A percentile compares a stretch with the other conserved stretches of the same genome.
Conservation (phyloP, 2,888 invertebrate genomes). For the Julus scanicus region DNA sequence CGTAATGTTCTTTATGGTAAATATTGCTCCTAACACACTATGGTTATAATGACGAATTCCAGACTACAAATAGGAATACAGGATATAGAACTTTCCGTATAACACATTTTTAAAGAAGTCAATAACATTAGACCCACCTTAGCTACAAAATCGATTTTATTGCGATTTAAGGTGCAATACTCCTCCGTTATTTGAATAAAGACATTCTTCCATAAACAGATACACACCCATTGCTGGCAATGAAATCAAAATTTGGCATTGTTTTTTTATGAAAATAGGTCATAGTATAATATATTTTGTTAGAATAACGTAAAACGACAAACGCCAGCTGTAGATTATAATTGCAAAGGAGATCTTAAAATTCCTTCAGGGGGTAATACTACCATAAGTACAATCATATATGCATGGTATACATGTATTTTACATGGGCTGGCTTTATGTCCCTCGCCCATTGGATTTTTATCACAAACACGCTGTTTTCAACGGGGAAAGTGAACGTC, state of each 20-base stretch:
- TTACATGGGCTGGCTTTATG: neutral
- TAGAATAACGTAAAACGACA: neutral
- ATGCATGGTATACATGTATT: neutral
- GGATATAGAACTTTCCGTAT: neutral
- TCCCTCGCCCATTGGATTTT: constrained; percentile 41
- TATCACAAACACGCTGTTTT: constrained; percentile 43
- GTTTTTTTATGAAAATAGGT: constrained; percentile 44
- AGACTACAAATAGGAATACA: neutral
- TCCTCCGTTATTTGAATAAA: neutral
- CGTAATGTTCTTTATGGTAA: no score
- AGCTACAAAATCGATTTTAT: neutral
- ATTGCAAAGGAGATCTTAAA: constrained; percentile 15
- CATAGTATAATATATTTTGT: constrained; percentile 44
- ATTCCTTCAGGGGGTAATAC: constrained; percentile 1
- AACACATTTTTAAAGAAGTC: neutral
- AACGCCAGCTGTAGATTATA: neutral
- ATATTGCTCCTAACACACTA: no score
- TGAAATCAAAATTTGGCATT: constrained; percentile 46
- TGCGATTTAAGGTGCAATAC: constrained; percentile 34
- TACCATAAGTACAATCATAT: neutral
- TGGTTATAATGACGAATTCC: neutral
- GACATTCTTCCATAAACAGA: neutral
- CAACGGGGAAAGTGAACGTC: constrained; percentile 44
- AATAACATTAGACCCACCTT: constrained; percentile 32
- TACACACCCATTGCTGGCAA: constrained; percentile 45